Conservation (phyloP, 2,888 invertebrate species). For the Thalpophila matura region DNA sequence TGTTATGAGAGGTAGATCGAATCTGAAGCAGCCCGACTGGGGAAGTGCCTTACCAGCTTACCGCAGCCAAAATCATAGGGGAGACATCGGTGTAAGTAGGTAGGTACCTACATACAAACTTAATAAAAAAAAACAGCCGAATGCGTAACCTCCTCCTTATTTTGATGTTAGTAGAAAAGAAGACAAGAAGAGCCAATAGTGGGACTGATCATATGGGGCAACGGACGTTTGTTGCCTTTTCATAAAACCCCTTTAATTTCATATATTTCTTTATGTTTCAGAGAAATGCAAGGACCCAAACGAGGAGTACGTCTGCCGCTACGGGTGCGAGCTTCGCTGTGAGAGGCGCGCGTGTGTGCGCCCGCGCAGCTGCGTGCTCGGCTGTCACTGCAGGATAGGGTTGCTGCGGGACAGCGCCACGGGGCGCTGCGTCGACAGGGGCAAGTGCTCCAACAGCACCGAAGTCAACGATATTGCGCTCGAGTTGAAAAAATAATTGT, state of each 20-base stretch:
- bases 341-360: slow-evolving; percentile 62
- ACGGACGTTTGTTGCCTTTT: neutral
- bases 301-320: slow-evolving; percentile 79
- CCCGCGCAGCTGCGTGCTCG: slow-evolving; percentile 73
- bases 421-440: slow-evolving; percentile 64
- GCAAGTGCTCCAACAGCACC: slow-evolving; percentile 55
- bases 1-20: too few species aligned
- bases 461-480: neutral
- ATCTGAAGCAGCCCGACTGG: too few species aligned
- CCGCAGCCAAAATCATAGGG: too few species aligned
- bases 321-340: slow-evolving; percentile 78
- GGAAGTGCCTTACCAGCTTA: too few species aligned
- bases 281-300: slow-evolving; percentile 73
- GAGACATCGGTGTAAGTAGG: too few species aligned
- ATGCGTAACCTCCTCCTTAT: too few species aligned
- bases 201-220: too few species aligned
- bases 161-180: too few species aligned
- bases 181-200: too few species aligned
- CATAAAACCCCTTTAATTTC: neutral
- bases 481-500: slow-evolving; percentile 9
- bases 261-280: slow-evolving; percentile 55
- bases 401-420: slow-evolving; percentile 65
- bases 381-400: slow-evolving; percentile 77
- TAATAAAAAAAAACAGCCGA: too few species aligned
- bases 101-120: too few species aligned